Base-by-base conservation (phyloP, 2,797 vertebrate species). In the Ptychobarbus kaznakovi region DNA sequence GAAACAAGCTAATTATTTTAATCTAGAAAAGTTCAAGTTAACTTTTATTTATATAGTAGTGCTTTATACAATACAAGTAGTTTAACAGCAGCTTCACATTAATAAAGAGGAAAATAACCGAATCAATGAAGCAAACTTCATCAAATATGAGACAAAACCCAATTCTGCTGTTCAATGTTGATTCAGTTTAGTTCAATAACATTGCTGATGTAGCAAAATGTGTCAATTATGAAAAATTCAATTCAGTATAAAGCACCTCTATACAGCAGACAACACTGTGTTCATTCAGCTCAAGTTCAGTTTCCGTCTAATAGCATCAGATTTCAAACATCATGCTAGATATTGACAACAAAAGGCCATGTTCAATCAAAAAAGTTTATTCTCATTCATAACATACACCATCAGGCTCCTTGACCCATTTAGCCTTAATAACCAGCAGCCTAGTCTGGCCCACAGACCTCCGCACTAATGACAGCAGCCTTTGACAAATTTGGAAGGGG, bases 381-480 rank as follows among this genome's bases (percentile, higher is more conserved):
- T 66, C 6, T 35, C 3, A 66, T 35, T 66, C 72, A 66, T 38
- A 77, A 66, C 76, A 44, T 56, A 81, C 82, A 51, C 73, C 66
- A 81, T 46, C 46, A 81, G 63, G 65, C 42, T 81, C 44, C 10
- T 35, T 92, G 92, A 89, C 87, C 91, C 87, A 89, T 86, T 92
- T 89, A 80, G 87, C 89, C 90, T 90, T 86, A 87, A 83, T 84
- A 91, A 90, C 90, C 88, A 90, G 87, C 90, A 85, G 84, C 90
- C 90, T 91, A 91, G 93, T 82, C 56, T 82, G 53, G 58, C 89
- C 12, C 85, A 93, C 91, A 91, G 91, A 91, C 93, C 92, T 94
- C 90, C 92, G 89, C 83, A 87, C 90, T 92, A 92, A 93, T 94
- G 91, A 94, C 93, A 91, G 88, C 88, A 90, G 91, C 82, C 90